Conservation (phyloP, 2,113 vertebrate genomes). For the Corythaeola cristata region DNA sequence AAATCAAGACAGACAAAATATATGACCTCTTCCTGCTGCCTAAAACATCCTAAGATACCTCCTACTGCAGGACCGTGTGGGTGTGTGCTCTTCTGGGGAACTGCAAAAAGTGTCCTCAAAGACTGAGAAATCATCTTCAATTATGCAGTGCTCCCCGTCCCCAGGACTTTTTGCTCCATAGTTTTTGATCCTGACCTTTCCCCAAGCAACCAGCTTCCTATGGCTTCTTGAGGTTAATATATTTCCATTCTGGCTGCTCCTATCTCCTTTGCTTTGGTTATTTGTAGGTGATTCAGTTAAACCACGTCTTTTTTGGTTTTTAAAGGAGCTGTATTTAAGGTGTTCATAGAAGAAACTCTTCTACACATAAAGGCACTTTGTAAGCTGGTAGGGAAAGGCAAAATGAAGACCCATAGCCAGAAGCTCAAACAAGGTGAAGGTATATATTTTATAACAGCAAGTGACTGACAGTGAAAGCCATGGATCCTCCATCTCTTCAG, state of each 20-base stretch:
- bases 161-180: neutral
- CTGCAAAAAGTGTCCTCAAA: neutral
- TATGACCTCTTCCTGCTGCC: neutral
- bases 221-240: neutral
- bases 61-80: neutral
- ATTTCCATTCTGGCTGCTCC: neutral
- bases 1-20: neutral
- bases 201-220: neutral
- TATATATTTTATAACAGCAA: neutral
- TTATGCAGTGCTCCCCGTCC: neutral
- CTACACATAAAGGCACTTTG: neutral
- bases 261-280: neutral
- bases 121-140: neutral
- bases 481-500: neutral
- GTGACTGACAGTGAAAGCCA: neutral
- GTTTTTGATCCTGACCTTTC: constrained; percentile 5
- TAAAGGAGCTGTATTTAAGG: neutral
- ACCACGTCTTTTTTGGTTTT: neutral
- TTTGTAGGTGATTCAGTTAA: neutral
- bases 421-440: neutral
- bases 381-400: neutral
- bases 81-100: neutral
- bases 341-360: neutral
- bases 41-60: neutral
- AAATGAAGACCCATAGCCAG: neutral